Conservation (phyloP, 2,113 vertebrate genomes). For the Austrofundulus limnaeus region DNA sequence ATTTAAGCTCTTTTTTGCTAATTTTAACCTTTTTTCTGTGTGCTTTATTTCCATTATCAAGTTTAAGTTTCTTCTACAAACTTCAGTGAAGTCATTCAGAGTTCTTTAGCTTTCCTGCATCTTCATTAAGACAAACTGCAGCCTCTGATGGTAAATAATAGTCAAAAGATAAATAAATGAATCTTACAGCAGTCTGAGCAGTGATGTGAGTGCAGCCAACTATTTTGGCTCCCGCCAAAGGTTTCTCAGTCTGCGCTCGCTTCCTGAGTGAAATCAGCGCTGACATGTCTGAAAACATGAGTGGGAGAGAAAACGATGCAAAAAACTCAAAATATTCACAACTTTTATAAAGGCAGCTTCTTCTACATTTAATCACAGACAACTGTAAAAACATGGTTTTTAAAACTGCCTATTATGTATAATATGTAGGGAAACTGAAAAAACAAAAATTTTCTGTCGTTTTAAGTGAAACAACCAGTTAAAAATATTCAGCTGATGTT, state of each 20-base stretch:
- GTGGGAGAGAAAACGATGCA: constrained; percentile 8
- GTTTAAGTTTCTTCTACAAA: too few species aligned
- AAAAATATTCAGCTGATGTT: not conserved
- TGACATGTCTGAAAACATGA: constrained; percentile 88
- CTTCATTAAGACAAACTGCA: not conserved
- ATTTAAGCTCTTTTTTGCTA: not conserved
- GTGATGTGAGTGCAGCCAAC: constrained; percentile 99
- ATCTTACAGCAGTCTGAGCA: constrained; percentile 93
- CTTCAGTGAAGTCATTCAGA: too few species aligned
- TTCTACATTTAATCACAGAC: too few species aligned
- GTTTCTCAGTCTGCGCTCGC: constrained; percentile 97
- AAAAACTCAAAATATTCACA: too few species aligned
- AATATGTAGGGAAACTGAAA: too few species aligned
- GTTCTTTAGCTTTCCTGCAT: not conserved
- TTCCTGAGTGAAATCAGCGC: constrained; percentile 97
- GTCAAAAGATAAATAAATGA: constrained; percentile 13
- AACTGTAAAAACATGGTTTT: too few species aligned
- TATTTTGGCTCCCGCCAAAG: constrained; percentile 95
- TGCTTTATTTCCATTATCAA: too few species aligned
- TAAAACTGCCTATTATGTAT: too few species aligned
- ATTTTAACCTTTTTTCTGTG: too few species aligned
- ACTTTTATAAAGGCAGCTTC: too few species aligned
- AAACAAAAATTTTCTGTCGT: too few species aligned
- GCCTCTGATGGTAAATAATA: constrained; percentile 2
- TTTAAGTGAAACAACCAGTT: not conserved